Evolutionary conservation across 2,113 vertebrate species (phyloP).

Genomic region (Ranitomeya imitator): DNA sequence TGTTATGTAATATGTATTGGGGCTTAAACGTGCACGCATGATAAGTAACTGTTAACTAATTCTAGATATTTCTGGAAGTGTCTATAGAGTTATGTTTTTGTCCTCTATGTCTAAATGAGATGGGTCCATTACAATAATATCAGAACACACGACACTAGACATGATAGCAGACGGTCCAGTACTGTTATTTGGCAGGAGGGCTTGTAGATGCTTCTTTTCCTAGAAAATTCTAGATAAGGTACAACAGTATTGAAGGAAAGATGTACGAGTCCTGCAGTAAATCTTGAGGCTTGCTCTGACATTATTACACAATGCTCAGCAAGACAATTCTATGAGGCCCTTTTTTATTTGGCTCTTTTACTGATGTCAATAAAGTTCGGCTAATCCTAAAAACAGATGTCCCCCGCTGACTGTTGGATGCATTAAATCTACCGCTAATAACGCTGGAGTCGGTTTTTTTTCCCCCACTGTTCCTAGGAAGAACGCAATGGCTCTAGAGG

Average conservation of each 20-base stretch:
- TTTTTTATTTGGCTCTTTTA: conserved; percentile 27
- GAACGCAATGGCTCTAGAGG: conserved; percentile 15
- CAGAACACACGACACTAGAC: neutral
- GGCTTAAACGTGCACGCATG: neutral
- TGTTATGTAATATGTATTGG: no score
- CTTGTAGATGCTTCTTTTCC: neutral
- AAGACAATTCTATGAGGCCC: neutral
- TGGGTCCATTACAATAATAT: neutral
- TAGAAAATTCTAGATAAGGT: neutral
- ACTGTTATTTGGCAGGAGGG: neutral
- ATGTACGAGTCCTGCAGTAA: neutral
- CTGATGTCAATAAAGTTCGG: conserved; percentile 35
- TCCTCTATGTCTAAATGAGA: neutral
- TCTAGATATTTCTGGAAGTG: neutral
- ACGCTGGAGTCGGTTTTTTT: conserved; percentile 17
- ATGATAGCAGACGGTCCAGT: neutral
- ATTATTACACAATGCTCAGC: neutral
- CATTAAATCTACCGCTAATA: conserved; percentile 42
- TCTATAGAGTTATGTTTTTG: neutral
- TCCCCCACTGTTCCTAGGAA: conserved; percentile 29
- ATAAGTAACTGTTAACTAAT: neutral
- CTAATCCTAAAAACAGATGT: conserved; percentile 49
- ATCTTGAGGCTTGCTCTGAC: neutral
- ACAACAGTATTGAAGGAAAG: neutral
- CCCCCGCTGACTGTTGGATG: conserved; percentile 23